These are phyloP conservation scores for Iguana delicatissima DNA, from an alignment of 2,797 vertebrate genomes.

Conservation along the genomic window DNA sequence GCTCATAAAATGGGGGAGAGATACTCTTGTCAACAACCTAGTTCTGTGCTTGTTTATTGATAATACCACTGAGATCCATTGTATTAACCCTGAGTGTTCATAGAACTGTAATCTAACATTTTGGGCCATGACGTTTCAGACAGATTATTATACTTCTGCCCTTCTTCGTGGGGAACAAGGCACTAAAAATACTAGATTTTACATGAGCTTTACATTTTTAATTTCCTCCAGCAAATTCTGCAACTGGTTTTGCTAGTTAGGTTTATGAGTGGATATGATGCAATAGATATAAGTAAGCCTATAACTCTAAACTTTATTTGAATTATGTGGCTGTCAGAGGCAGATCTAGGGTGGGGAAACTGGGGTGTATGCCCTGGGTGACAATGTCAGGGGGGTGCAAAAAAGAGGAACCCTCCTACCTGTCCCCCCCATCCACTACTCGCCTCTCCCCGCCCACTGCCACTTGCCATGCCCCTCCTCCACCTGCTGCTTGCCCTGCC, in stretches of 20 bases:
- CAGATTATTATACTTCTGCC: background rate
- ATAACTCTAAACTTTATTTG: background rate
- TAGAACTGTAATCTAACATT: background rate
- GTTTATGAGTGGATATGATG: conserved; percentile 17
- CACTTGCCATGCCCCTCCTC: no score
- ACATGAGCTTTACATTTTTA: background rate
- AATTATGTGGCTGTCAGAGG: background rate
- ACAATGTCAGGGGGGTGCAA: no score
- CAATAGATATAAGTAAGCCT: conserved; percentile 12
- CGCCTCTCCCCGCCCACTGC: no score
- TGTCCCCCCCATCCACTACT: no score
- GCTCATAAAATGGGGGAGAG: conserved; percentile 19
- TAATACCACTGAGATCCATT: background rate
- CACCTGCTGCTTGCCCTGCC: no score
- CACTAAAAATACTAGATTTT: background rate
- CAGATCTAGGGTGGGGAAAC: no score
- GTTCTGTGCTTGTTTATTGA: background rate
- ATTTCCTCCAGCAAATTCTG: background rate
- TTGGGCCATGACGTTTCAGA: background rate
- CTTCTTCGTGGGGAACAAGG: background rate
- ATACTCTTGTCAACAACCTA: background rate
- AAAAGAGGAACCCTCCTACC: no score
- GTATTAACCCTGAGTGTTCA: background rate
- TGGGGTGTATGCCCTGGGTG: no score
- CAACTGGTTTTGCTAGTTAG: background rate